Percentiles rank a stretch among this genome's conserved stretches.
Conservation (phyloP, 2,113 vertebrate genomes). For the Xenus cinereus region DNA sequence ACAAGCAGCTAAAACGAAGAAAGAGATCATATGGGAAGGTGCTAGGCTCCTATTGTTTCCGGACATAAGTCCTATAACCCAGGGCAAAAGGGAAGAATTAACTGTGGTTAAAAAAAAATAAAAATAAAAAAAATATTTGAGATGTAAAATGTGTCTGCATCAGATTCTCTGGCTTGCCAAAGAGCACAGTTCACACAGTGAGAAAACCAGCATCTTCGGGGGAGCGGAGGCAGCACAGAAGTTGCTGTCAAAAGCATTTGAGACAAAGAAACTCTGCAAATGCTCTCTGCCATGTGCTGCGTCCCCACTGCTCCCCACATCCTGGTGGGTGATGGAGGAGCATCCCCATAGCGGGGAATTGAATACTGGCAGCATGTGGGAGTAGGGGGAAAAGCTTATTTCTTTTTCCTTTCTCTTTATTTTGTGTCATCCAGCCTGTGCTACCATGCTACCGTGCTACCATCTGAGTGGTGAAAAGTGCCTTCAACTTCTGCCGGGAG, state of each 20-base stretch:
- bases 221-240: neutral
- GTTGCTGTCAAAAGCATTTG: neutral
- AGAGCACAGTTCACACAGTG: conserved; percentile 11
- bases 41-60: conserved; percentile 74
- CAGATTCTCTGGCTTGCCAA: conserved; percentile 33
- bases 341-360: neutral
- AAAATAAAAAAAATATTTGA: neutral
- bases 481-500: neutral
- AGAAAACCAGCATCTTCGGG: conserved; percentile 43
- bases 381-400: neutral
- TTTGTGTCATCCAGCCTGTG: neutral
- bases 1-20: conserved; percentile 63
- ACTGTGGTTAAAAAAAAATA: conserved; percentile 18
- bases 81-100: conserved; percentile 74
- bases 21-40: conserved; percentile 73
- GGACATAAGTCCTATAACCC: conserved; percentile 63
- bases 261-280: neutral
- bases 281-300: neutral
- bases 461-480: neutral
- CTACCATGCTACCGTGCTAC: neutral
- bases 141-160: conserved; percentile 56
- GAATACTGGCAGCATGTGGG: neutral
- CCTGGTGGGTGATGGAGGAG: neutral
- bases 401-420: neutral
- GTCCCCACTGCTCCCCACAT: neutral